phyloP scores from a whole-genome alignment of 2,797 vertebrate species.

The Todus mexicanus region DNA sequence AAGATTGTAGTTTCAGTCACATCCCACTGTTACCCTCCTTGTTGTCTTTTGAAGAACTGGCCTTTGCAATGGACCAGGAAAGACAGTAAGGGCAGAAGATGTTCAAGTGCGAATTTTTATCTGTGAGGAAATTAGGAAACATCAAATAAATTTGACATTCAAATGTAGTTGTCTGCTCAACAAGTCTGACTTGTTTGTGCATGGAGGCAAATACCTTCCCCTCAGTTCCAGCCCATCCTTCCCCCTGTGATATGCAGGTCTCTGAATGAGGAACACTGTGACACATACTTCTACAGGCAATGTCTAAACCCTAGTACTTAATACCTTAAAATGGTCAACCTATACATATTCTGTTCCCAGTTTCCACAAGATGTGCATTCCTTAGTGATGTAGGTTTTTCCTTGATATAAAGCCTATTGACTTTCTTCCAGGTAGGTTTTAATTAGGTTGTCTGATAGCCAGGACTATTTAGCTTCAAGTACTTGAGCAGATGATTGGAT shows the following conservation, averaged over 20 bases:
- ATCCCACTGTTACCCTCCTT: not conserved
- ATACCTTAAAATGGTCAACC: not conserved
- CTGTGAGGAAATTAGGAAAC: not conserved
- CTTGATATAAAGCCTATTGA: conserved; percentile 57
- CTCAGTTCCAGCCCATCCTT: not conserved
- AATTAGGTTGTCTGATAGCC: conserved; percentile 70
- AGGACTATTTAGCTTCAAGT: conserved; percentile 65
- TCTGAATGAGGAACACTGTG: not conserved
- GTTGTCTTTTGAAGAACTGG: not conserved
- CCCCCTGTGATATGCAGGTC: accelerated
- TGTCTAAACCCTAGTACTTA: not conserved
- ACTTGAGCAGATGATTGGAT: conserved; percentile 61
- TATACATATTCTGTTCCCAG: not conserved
- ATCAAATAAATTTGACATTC: not conserved
- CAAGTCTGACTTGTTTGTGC: not conserved
- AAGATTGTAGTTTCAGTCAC: not conserved
- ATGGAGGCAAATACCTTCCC: not conserved
- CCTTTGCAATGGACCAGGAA: not conserved
- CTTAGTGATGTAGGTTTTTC: not conserved
- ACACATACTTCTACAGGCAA: not conserved
- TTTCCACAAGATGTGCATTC: conserved; percentile 19
- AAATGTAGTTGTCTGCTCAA: not conserved
- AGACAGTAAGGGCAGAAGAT: not conserved
- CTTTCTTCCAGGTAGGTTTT: conserved; percentile 60
- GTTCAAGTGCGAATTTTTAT: not conserved